Evolutionary conservation across 2,113 vertebrate species (phyloP).

Genomic region (Tragulus kanchil): DNA sequence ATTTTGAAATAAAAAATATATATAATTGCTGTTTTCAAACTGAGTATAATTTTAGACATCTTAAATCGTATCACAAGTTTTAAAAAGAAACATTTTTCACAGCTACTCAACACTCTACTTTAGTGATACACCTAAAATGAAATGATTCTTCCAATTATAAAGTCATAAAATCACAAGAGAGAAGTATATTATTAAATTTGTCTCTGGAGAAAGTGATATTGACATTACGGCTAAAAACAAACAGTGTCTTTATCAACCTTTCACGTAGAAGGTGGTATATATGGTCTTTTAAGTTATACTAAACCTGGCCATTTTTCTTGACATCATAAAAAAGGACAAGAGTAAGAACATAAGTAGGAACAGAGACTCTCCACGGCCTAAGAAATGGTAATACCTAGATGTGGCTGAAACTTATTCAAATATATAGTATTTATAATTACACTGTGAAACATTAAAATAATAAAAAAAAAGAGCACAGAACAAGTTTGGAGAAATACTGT

Average conservation of each 20-base stretch:
- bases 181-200: background rate
- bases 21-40: background rate
- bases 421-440: background rate
- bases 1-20: constrained; percentile 12
- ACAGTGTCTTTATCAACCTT: background rate
- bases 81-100: background rate
- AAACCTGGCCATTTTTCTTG: background rate
- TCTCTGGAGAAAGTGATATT: background rate
- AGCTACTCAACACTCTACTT: background rate
- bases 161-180: background rate
- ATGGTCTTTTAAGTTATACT: background rate
- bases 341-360: background rate
- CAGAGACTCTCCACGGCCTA: background rate
- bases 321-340: background rate
- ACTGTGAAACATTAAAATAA: background rate
- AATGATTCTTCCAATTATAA: background rate
- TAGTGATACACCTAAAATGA: background rate
- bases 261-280: background rate
- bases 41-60: background rate
- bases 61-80: background rate
- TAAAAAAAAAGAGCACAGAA: background rate
- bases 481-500: background rate
- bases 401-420: background rate
- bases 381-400: background rate
- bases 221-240: background rate